Base-by-base conservation (phyloP, 2,888 invertebrate genomes). In the Drosophila flavopinicola region DNA sequence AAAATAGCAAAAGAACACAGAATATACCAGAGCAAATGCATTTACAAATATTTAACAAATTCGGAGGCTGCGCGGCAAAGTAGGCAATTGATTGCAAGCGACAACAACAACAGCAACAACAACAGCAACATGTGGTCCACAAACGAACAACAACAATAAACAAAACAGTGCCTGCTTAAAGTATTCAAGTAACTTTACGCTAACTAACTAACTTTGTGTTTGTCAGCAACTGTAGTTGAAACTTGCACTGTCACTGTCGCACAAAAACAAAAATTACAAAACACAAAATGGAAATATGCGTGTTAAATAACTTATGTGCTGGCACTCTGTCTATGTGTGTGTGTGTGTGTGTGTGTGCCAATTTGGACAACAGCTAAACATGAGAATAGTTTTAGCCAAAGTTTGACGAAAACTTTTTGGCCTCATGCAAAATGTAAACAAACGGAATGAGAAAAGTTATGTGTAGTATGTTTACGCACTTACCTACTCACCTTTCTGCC, bases 71-170 rank as follows among this genome's bases (percentile, higher is more conserved):
- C 37, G 52, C 71, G 1, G n/a, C 39, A 47, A 74, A 59, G 35
- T 59, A 57, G 77, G 64, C 70, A 51, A 58, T 25, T 42, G 13
- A 27, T 15, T 33, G 3, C n/a, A 20, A 41, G 33, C 38, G 37
- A 20, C 17, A 38, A 13, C 6, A 27, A 20, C 35, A 48, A 35
- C 39, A 10, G 7, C 32, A 35, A 29, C 39, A 35, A 20, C 38
- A 51, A 53, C 30, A 30, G 17, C 60, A 57, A 56, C 59, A 39
- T 45, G 47, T 59, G 57, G 17, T 17, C 13, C 35, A 10, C n/a
- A 41, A 37, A 6, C 25, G 29, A 45, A 56, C 10, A 49, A 29
- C 6, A 42, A 30, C 20, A 54, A 15, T 25, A 13, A 37, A 24
- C 9, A 20, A 38, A 30, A 51, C 39, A 65, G 20, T 66, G 30